Evolutionary conservation across 2,113 vertebrate genomes (phyloP).

Genomic region (Theropithecus gelada): DNA sequence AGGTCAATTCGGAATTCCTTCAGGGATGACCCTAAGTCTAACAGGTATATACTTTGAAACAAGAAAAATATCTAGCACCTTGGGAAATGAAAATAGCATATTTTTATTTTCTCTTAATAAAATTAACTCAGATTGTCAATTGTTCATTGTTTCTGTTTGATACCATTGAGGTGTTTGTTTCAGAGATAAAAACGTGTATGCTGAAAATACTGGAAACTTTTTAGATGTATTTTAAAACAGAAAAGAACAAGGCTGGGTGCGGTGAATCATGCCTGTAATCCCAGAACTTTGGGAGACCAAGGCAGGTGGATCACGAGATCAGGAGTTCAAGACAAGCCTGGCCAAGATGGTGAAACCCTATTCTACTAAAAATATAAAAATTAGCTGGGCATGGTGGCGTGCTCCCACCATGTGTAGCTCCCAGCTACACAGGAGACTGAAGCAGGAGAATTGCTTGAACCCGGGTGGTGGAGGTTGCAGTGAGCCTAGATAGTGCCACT

Average conservation of each 20-base stretch:
- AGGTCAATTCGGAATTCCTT: neutral
- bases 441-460: no score
- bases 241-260: neutral
- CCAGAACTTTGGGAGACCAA: no score
- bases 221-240: slow-evolving; percentile 28
- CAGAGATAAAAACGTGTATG: neutral
- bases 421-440: no score
- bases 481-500: no score
- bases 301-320: no score
- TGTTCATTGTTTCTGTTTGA: neutral
- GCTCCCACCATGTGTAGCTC: no score
- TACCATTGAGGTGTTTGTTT: neutral
- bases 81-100: neutral
- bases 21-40: neutral
- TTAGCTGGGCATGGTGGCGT: no score
- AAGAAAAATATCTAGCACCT: neutral
- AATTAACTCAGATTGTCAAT: neutral
- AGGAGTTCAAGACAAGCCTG: no score
- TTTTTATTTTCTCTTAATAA: neutral
- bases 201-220: neutral
- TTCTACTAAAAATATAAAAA: no score
- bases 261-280: no score
- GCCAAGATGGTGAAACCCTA: no score
- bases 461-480: no score
- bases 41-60: neutral